These are phyloP conservation scores for Austrofundulus limnaeus DNA, from an alignment of 2,113 vertebrate species.

Conservation along the genomic window DNA sequence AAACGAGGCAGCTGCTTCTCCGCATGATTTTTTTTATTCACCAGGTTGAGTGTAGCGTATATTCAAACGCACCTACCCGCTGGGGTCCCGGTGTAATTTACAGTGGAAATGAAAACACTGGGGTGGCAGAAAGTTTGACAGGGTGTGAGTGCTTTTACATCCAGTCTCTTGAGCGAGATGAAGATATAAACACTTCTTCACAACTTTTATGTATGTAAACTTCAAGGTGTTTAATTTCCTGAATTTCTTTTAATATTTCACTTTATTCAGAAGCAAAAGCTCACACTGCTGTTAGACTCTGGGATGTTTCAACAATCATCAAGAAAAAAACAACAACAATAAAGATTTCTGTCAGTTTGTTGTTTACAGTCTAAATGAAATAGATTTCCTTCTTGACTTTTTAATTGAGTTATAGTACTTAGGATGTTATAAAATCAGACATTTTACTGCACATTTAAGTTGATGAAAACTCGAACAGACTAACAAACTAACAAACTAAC, in stretches of 20 bases:
- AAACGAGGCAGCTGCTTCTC: conserved; percentile 44
- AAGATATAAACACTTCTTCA: conserved; percentile 50
- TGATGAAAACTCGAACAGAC: conserved; percentile 3
- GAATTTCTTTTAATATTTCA: conserved; percentile 4
- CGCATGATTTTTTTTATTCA: conserved; percentile 29
- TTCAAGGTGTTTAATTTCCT: conserved; percentile 30
- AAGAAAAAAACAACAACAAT: conserved; percentile 1
- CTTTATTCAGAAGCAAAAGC: conserved; percentile 3
- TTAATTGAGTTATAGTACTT: conserved; percentile 46
- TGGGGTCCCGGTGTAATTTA: conserved; percentile 65
- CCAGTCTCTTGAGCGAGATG: conserved; percentile 42
- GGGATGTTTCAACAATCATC: conserved; percentile 8
- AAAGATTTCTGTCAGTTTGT: conserved; percentile 25
- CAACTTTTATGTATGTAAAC: conserved; percentile 8
- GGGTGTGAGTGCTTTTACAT: conserved; percentile 56
- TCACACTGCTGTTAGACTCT: conserved; percentile 36
- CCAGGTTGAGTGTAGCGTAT: conserved; percentile 3
- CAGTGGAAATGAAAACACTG: conserved; percentile 66
- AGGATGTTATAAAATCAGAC: conserved; percentile 24
- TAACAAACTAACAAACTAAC: no score
- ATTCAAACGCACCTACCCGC: conserved; percentile 8
- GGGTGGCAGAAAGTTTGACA: conserved; percentile 41
- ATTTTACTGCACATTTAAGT: conserved; percentile 28
- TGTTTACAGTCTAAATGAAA: conserved; percentile 28
- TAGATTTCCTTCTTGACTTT: conserved; percentile 32